Evolutionary conservation across 2,113 vertebrate species (phyloP).

Genomic region (Rhipidura dahli): DNA sequence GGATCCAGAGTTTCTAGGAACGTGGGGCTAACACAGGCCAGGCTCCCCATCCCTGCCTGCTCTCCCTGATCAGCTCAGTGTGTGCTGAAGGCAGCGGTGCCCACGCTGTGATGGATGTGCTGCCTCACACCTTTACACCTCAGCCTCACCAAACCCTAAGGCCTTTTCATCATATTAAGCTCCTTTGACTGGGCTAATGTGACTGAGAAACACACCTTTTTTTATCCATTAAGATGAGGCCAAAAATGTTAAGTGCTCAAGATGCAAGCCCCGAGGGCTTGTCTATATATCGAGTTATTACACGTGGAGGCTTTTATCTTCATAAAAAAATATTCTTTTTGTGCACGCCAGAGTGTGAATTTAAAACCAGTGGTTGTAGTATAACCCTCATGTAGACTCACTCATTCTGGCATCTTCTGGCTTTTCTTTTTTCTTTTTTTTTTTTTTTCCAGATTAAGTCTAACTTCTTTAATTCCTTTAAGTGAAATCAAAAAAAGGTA

Average conservation of each 20-base stretch:
- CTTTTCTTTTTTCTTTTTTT: background rate
- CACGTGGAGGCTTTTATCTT: conserved; percentile 64
- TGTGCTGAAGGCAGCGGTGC: background rate
- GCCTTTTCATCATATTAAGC: conserved; percentile 39
- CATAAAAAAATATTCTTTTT: conserved; percentile 44
- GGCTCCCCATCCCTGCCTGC: background rate
- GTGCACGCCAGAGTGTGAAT: conserved; percentile 34
- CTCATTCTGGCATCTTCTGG: background rate
- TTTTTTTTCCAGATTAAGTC: background rate
- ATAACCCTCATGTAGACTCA: background rate
- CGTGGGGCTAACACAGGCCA: background rate
- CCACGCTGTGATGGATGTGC: background rate
- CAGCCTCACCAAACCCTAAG: conserved; percentile 14
- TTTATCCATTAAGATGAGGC: conserved; percentile 52
- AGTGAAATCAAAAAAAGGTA: background rate
- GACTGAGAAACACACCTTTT: conserved; percentile 46
- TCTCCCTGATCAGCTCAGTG: background rate
- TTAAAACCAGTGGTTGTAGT: conserved; percentile 30
- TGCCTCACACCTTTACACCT: conserved; percentile 41
- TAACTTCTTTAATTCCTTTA: background rate
- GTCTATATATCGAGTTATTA: conserved; percentile 64
- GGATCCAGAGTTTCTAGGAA: background rate
- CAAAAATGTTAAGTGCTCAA: conserved; percentile 60
- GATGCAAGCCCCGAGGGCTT: conserved; percentile 52
- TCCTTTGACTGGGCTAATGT: conserved; percentile 39